These are phyloP conservation scores for Poecilia latipinna DNA, from an alignment of 2,113 vertebrate genomes.

Conservation along the genomic window DNA sequence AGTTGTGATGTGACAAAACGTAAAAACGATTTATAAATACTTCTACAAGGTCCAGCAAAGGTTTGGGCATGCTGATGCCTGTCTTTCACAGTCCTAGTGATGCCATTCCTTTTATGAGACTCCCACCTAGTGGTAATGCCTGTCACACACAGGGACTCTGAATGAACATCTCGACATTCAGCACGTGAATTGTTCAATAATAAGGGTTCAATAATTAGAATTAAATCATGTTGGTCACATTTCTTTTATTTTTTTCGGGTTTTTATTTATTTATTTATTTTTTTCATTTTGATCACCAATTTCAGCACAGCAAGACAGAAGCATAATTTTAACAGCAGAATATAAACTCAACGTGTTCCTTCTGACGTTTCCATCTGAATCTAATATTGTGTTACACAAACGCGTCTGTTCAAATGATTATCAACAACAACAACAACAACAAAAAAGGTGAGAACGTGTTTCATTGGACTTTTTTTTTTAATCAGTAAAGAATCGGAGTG, in stretches of 20 bases:
- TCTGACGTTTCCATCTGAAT: too few relatives aligned
- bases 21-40: not conserved
- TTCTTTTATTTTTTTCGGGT: too few relatives aligned
- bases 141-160: slow-evolving; percentile 2
- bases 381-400: too few relatives aligned
- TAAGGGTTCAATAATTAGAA: not conserved
- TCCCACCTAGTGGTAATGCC: slow-evolving; percentile 64
- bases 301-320: not conserved
- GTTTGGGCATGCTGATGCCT: not conserved
- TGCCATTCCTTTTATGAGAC: slow-evolving; percentile 47
- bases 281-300: too few relatives aligned
- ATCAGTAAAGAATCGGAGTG: not conserved
- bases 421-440: too few relatives aligned
- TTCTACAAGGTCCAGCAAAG: too few relatives aligned
- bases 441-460: too few relatives aligned
- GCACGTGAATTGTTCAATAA: too few relatives aligned
- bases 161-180: too few relatives aligned
- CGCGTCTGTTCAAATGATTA: too few relatives aligned
- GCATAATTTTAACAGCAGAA: not conserved
- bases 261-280: too few relatives aligned
- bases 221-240: not conserved
- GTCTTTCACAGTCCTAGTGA: not conserved
- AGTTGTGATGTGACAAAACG: not conserved
- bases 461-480: not conserved
- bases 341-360: too few relatives aligned